Conservation (phyloP, 2,888 invertebrate genomes). For the Margaritifera margaritifera region DNA sequence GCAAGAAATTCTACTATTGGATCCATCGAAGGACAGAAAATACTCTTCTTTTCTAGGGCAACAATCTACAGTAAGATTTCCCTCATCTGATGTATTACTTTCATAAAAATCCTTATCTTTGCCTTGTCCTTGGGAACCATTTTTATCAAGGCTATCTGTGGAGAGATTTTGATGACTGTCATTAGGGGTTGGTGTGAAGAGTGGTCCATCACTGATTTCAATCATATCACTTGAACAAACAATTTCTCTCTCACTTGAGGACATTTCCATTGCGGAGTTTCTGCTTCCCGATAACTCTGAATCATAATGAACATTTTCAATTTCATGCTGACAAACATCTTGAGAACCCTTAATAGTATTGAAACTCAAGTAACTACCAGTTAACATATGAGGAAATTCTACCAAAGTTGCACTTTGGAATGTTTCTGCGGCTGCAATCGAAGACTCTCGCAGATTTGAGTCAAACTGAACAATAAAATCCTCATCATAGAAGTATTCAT, state of each 20-base stretch:
- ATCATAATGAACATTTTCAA: conserved; percentile 47
- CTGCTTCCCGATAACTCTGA: conserved; percentile 61
- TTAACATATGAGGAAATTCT: conserved; percentile 53
- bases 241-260: conserved; percentile 63
- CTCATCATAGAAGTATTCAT: conserved; percentile 72
- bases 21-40: conserved; percentile 61
- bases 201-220: conserved; percentile 62
- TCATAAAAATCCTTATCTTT: conserved; percentile 33
- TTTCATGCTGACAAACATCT: conserved; percentile 16
- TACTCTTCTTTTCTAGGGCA: conserved; percentile 63
- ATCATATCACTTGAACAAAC: conserved; percentile 67
- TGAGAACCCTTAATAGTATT: conserved; percentile 19
- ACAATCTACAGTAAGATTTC: conserved; percentile 56
- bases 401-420: conserved; percentile 39
- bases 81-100: conserved; percentile 50
- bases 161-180: conserved; percentile 35
- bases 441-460: conserved; percentile 59
- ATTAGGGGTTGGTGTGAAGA: conserved; percentile 64
- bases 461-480: conserved; percentile 68
- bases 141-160: conserved; percentile 52
- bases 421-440: conserved; percentile 42
- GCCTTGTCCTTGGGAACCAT: conserved; percentile 27
- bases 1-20: conserved; percentile 49
- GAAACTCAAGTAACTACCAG: conserved; percentile 55
- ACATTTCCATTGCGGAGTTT: conserved; percentile 63